Conservation (phyloP, 2,888 invertebrate species). For the Drosophila paracracens region DNA sequence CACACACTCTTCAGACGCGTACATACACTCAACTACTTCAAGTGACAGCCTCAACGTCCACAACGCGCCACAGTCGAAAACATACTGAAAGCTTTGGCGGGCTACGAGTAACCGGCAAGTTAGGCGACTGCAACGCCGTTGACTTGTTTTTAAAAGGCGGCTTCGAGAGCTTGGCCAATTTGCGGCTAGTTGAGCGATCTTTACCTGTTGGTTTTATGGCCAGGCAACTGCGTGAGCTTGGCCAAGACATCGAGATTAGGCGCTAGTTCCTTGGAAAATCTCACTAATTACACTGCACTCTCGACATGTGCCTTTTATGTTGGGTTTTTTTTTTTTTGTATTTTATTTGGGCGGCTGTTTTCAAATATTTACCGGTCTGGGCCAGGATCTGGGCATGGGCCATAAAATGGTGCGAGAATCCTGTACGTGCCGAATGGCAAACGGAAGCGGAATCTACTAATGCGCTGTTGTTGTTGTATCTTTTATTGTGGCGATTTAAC, state of each 20-base stretch:
- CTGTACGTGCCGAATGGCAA: constrained; percentile 62
- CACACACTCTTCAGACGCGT: constrained; percentile 18
- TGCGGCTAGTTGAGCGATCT: constrained; percentile 48
- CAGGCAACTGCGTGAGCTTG: constrained; percentile 42
- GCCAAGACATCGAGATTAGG: constrained; percentile 53
- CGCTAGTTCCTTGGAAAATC: constrained; percentile 54
- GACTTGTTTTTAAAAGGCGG: constrained; percentile 38
- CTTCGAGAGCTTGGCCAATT: constrained; percentile 35
- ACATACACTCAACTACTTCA: constrained; percentile 51
- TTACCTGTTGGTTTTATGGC: constrained; percentile 39
- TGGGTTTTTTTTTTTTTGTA: constrained; percentile 38
- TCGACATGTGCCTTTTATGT: constrained; percentile 50
- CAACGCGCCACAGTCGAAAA: constrained; percentile 71
- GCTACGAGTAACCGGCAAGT: constrained; percentile 38
- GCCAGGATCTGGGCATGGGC: constrained; percentile 14
- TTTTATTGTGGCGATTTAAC: constrained; percentile 30
- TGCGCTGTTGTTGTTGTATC: constrained; percentile 18
- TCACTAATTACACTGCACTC: constrained; percentile 52
- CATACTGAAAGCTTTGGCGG: constrained; percentile 60
- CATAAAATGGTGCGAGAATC: constrained; percentile 36
- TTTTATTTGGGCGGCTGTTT: constrained; percentile 34
- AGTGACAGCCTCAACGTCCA: constrained; percentile 59
- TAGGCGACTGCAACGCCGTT: constrained; percentile 52
- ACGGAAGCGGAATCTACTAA: constrained; percentile 61
- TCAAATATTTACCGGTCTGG: constrained; percentile 52